Conservation (phyloP, 1,140 invertebrate species). For the Drosophila santomea region DNA sequence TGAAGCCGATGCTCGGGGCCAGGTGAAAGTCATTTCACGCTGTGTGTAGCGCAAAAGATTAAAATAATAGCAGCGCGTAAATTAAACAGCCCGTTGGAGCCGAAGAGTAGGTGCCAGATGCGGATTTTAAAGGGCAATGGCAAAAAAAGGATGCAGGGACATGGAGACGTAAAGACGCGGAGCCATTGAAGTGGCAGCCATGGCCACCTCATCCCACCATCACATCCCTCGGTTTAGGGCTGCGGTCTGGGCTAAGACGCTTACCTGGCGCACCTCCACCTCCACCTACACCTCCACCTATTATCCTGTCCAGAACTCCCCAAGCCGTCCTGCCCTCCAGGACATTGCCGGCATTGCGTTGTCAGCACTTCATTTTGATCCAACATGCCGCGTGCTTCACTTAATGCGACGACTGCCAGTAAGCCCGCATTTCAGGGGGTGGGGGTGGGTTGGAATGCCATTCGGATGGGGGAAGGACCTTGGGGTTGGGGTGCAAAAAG, state of each 20-base stretch:
- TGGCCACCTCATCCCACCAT: slow-evolving; percentile 2
- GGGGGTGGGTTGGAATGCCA: slow-evolving; percentile 3
- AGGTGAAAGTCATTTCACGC: slow-evolving; percentile 83
- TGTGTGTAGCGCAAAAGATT: slow-evolving; percentile 81
- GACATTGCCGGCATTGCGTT: slow-evolving; percentile 62
- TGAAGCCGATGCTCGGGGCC: slow-evolving; percentile 37
- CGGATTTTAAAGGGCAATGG: neutral
- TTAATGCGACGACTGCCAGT: slow-evolving; percentile 70
- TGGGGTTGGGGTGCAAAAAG: neutral
- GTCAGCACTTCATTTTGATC: slow-evolving; percentile 82
- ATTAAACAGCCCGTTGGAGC: slow-evolving; percentile 72
- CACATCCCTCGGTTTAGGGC: slow-evolving; percentile 67
- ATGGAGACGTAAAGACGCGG: neutral
- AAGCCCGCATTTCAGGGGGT: slow-evolving; percentile 21
- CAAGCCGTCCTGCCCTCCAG: slow-evolving; percentile 19
- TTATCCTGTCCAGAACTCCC: neutral
- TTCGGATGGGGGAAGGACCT: neutral
- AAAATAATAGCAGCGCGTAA: slow-evolving; percentile 83
- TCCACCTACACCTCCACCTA: neutral
- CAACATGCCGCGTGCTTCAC: slow-evolving; percentile 77
- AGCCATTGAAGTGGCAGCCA: slow-evolving; percentile 45
- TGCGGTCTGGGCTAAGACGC: slow-evolving; percentile 71
- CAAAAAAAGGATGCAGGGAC: neutral
- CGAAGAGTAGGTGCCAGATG: slow-evolving; percentile 22
- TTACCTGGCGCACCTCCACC: slow-evolving; percentile 47